Percentiles rank a stretch among this genome's conserved stretches.
These are phyloP conservation scores for Cecidostiba fungosa DNA, from an alignment of 2,888 invertebrate species.

Conservation along the genomic window DNA sequence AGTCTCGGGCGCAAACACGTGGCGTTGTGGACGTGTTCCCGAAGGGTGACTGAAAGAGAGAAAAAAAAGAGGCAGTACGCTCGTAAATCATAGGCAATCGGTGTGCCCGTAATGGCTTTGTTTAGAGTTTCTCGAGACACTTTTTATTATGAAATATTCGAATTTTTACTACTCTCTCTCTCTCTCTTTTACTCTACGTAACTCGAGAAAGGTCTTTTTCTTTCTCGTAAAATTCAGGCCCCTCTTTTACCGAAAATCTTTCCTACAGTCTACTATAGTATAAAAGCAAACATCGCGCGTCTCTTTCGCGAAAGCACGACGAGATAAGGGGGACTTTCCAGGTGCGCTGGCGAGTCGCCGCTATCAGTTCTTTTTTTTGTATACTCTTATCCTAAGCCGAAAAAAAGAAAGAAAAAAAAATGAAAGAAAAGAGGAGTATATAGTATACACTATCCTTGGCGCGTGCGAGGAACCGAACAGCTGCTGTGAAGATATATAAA, in stretches of 20 bases:
- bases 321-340: conserved; percentile 43
- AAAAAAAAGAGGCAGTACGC: conserved; percentile 36
- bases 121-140: not conserved
- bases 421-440: not conserved
- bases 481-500: conserved; percentile 54
- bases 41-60: conserved; percentile 49
- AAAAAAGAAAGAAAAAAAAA: not conserved
- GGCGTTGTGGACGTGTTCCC: conserved; percentile 35
- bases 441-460: conserved; percentile 76
- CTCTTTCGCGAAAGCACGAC: not conserved
- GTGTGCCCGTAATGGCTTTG: conserved; percentile 45
- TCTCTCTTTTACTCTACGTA: not conserved
- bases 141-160: not conserved
- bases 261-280: too few relatives aligned
- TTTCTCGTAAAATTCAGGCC: too few relatives aligned
- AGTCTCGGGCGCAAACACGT: not conserved
- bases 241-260: too few relatives aligned
- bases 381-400: not conserved
- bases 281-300: not conserved
- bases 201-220: not conserved
- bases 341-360: conserved; percentile 12
- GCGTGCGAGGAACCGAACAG: conserved; percentile 76
- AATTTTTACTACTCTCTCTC: not conserved
- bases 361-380: not conserved
- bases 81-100: conserved; percentile 60